Evolutionary conservation across 2,113 vertebrate species (phyloP), one percentile per base, ranked within the genome.

Genomic region (Willisornis vidua): DNA sequence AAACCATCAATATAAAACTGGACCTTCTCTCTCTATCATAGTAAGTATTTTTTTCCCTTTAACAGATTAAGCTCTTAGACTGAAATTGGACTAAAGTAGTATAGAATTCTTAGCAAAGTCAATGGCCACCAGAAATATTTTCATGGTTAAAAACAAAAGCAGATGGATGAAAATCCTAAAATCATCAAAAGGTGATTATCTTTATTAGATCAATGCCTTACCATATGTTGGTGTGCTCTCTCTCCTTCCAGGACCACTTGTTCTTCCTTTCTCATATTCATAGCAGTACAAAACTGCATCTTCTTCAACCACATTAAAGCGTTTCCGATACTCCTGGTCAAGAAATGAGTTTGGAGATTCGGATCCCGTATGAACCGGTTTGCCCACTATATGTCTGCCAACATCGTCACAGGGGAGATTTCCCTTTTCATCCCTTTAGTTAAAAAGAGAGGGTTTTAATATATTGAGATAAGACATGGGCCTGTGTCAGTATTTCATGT

Each of bases 341-440:
- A 99, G 98, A 97, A 99, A 99, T 41, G 99, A 99, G 98, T 99
- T 99, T 46, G 99, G 99, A 61, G 99, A 99, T 96, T 99, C 99
- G 8, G 99, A 99, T 91, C 99, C 99, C 95, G 99, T 99, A 68
- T 99, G 98, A 52, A 98, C 97, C 0, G 98, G 98, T 75, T 98
- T 96, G 94, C 98, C 98, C 81, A 98, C 98, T 90, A 99, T 98
- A 84, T 98, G 98, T 97, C 99, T 98, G 94, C 98, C 98, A 31
- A 98, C 97, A 49, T 99, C 99, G 12, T 99, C 99, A 92, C 98
- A 98, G 4, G 98, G 98, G 84, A 99, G 97, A 95, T 98, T 98
- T 88, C 98, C 99, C 70, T 99, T 99, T 93, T 99, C 99, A 89
- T 99, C 99, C 97, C 99, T 99, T 91, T 24, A 85, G 81, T 55